Conservation (phyloP, 1,140 invertebrate genomes). For the Musca vetustissima region DNA sequence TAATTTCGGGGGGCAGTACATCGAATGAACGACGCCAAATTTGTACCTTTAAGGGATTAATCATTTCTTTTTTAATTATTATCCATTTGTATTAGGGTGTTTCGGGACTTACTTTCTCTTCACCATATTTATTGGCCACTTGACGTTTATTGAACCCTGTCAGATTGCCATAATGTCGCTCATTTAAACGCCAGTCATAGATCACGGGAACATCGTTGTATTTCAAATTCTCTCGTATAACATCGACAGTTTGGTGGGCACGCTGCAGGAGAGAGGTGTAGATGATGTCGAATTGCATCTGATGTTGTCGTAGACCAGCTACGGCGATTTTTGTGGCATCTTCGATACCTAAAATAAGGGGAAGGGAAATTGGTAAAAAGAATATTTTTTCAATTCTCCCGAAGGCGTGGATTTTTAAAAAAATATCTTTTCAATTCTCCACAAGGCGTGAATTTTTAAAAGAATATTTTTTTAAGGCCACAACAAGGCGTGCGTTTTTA, state of each 20-base stretch:
- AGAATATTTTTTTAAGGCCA: too few species aligned
- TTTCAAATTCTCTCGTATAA: constrained; percentile 63
- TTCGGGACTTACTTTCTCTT: constrained; percentile 61
- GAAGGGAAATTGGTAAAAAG: background rate
- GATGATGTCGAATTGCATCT: constrained; percentile 69
- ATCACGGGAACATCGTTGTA: constrained; percentile 62
- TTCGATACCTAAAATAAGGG: constrained; percentile 58
- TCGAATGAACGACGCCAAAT: constrained; percentile 72
- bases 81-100: background rate
- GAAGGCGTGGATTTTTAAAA: too few species aligned
- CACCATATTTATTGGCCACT: constrained; percentile 69
- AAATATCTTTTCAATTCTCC: too few species aligned
- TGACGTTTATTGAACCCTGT: constrained; percentile 73
- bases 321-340: constrained; percentile 71
- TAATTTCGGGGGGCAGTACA: constrained; percentile 66
- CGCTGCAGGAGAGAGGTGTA: constrained; percentile 69
- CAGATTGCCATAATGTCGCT: constrained; percentile 73
- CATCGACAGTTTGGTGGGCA: constrained; percentile 66
- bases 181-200: constrained; percentile 71
- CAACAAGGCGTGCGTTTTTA: too few species aligned
- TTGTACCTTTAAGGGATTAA: constrained; percentile 52
- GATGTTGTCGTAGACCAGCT: constrained; percentile 68
- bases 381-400: background rate
- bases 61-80: too few species aligned
- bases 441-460: too few species aligned